These are phyloP conservation scores for Cordilura impudica DNA, from an alignment of 2,888 invertebrate species.

Conservation along the genomic window DNA sequence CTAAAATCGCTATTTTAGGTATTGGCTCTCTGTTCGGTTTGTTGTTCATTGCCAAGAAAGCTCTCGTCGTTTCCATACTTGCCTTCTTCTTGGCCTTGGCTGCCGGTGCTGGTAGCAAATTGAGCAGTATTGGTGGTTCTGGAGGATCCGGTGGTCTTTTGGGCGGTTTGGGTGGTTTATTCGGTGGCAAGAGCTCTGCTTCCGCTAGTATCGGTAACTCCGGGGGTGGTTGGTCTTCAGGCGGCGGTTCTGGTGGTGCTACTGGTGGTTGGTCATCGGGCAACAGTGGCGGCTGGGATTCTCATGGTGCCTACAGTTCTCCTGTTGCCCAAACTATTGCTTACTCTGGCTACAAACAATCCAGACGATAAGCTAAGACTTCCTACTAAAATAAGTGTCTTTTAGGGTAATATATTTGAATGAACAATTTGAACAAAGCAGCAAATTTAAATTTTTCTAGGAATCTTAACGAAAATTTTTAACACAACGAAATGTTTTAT, in stretches of 20 bases:
- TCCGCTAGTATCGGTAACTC: constrained; percentile 58
- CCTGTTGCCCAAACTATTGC: constrained; percentile 80
- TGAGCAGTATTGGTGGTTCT: constrained; percentile 72
- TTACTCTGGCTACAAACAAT: constrained; percentile 79
- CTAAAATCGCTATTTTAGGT: constrained; percentile 80
- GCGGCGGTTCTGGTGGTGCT: constrained; percentile 66
- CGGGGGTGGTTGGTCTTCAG: constrained; percentile 66
- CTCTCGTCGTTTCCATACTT: constrained; percentile 80
- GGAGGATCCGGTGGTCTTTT: constrained; percentile 70
- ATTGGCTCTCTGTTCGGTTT: constrained; percentile 81
- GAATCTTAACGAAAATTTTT: constrained; percentile 58
- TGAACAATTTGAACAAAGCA: constrained; percentile 34
- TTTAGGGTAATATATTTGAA: constrained; percentile 59
- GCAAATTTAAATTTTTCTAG: constrained; percentile 23
- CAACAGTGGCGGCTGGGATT: constrained; percentile 75
- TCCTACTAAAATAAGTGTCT: constrained; percentile 43
- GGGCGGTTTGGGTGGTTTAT: constrained; percentile 73
- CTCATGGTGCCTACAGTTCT: constrained; percentile 79
- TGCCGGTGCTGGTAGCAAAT: constrained; percentile 75
- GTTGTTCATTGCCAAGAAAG: constrained; percentile 82
- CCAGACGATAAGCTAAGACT: constrained; percentile 73
- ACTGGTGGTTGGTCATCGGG: constrained; percentile 73
- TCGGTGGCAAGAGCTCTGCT: constrained; percentile 72
- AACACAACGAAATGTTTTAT: constrained; percentile 67
- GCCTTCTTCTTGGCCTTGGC: constrained; percentile 81